These are phyloP conservation scores for Drosophila willistoni DNA, from an alignment of 1,140 invertebrate genomes.

Conservation along the genomic window DNA sequence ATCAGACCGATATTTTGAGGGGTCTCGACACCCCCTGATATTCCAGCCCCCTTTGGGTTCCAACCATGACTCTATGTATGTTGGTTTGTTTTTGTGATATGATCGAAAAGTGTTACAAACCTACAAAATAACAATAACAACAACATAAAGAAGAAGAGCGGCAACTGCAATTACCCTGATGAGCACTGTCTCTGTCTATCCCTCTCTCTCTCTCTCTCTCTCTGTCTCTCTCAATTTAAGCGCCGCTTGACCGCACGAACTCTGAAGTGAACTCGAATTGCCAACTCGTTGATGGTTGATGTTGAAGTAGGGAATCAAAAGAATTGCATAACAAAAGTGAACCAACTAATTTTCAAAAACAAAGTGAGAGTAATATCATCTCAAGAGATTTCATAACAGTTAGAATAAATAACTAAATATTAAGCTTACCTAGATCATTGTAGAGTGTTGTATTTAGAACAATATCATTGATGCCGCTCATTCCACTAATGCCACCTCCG, in stretches of 20 bases:
- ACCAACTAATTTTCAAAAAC: neutral
- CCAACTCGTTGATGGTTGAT: slow-evolving; percentile 1
- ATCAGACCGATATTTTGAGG: no score
- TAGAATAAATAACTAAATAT: neutral
- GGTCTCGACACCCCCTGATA: no score
- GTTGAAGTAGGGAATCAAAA: neutral
- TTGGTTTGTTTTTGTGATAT: slow-evolving; percentile 34
- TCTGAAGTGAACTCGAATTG: slow-evolving; percentile 23
- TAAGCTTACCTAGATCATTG: slow-evolving; percentile 78
- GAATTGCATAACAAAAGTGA: slow-evolving; percentile 29
- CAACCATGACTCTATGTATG: neutral
- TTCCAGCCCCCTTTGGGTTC: no score
- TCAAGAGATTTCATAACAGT: no score
- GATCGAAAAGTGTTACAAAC: slow-evolving; percentile 61
- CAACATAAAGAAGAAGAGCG: slow-evolving; percentile 23
- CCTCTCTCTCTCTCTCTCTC: slow-evolving; percentile 21
- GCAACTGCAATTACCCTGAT: slow-evolving; percentile 61
- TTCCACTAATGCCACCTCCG: slow-evolving; percentile 52
- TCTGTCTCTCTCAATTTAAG: slow-evolving; percentile 67
- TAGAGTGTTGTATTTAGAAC: slow-evolving; percentile 79
- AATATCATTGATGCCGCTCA: slow-evolving; percentile 72
- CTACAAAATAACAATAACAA: slow-evolving; percentile 27
- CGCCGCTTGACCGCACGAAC: slow-evolving; percentile 45
- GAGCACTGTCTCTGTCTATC: slow-evolving; percentile 34
- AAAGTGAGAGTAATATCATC: neutral